Conservation (phyloP, 2,888 invertebrate species). For the Meliscaeva auricollis region DNA sequence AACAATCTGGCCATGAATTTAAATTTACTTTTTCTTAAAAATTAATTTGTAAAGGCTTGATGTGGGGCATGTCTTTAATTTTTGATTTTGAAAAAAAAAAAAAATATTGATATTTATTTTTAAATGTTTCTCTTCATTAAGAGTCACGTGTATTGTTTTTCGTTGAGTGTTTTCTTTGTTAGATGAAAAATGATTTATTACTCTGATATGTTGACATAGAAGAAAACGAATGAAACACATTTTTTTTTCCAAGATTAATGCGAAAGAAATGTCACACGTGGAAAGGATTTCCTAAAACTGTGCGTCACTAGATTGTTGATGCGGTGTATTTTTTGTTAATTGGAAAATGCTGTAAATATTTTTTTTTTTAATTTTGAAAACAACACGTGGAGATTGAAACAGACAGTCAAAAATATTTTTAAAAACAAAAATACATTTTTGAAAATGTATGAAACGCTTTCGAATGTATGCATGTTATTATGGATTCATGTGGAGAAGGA, state of each 20-base stretch:
- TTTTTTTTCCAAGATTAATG: background rate
- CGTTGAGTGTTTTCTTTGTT: background rate
- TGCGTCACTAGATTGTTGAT: background rate
- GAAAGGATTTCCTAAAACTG: background rate
- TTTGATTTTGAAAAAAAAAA: background rate
- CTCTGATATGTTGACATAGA: background rate
- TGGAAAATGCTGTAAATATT: too few species aligned
- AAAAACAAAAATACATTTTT: too few species aligned
- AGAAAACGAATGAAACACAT: background rate
- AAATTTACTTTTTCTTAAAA: background rate
- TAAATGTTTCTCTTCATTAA: background rate
- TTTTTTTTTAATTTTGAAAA: too few species aligned
- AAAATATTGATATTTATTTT: background rate
- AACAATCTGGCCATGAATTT: background rate
- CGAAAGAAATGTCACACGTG: conserved; percentile 5
- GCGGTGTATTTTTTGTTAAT: background rate
- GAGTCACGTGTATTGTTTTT: background rate
- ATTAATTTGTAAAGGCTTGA: background rate
- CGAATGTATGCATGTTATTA: too few species aligned
- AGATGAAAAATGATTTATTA: background rate
- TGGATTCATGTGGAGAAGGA: too few species aligned
- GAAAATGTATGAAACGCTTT: too few species aligned
- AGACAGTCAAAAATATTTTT: too few species aligned
- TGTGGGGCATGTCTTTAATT: conserved; percentile 5
- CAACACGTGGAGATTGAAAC: too few species aligned